These are phyloP conservation scores for Sander vitreus DNA, from an alignment of 2,113 vertebrate species.

Conservation along the genomic window DNA sequence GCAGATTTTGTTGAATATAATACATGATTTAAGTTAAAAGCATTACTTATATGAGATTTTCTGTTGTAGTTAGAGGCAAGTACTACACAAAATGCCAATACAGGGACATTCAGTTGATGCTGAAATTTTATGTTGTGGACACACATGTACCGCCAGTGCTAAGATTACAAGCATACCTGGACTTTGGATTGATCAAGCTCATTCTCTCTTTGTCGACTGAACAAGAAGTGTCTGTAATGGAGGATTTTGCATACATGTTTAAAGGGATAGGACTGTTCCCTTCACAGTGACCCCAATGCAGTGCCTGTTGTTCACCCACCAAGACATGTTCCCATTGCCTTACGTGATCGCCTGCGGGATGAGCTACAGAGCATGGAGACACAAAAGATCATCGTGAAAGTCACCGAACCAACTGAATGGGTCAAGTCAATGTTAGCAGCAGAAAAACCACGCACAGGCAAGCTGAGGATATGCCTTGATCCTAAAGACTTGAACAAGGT, in stretches of 20 bases:
- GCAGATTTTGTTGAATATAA: too few species aligned
- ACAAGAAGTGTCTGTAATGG: background rate
- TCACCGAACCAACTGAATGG: background rate
- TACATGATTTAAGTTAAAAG: too few species aligned
- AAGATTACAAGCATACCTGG: background rate
- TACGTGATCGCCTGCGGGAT: background rate
- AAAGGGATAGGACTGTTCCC: background rate
- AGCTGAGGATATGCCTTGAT: conserved; percentile 27
- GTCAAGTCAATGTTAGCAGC: background rate
- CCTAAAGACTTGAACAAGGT: conserved; percentile 37
- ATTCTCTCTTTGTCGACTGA: background rate
- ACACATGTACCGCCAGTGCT: background rate
- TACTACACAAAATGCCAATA: background rate
- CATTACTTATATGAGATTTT: too few species aligned
- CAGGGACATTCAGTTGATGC: background rate
- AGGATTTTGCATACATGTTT: background rate
- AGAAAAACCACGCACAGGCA: background rate
- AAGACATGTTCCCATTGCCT: background rate
- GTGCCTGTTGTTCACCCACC: too few species aligned
- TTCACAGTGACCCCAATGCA: background rate
- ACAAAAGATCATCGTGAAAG: background rate
- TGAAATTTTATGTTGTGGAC: background rate
- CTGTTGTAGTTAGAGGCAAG: background rate
- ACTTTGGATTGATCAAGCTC: background rate
- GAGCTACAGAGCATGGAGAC: background rate